Evolutionary conservation across 2,797 vertebrate species (phyloP).

Genomic region (Acipenser transmontanus): DNA sequence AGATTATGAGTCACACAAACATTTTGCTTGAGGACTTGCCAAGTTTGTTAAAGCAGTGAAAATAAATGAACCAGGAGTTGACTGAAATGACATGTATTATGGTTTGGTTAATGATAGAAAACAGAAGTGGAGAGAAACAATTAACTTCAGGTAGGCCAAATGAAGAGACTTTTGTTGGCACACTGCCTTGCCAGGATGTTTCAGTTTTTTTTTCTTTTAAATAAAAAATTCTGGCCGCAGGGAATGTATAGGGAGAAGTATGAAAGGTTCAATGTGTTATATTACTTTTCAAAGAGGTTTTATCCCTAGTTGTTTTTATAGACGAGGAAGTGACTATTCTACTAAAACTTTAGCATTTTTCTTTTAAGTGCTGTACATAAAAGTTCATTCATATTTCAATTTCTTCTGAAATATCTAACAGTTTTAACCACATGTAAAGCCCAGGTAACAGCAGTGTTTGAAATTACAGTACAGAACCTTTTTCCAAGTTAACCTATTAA

Average conservation of each 20-base stretch:
- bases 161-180: neutral
- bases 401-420: no score
- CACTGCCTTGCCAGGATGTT: neutral
- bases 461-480: no score
- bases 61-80: constrained; percentile 10
- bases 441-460: no score
- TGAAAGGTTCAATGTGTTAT: constrained; percentile 28
- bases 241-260: constrained; percentile 27
- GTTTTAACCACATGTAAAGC: no score
- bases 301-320: constrained; percentile 9
- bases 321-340: constrained; percentile 17
- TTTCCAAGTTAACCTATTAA: no score
- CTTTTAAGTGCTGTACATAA: no score
- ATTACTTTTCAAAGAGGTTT: constrained; percentile 33
- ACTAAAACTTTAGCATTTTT: no score
- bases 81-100: neutral
- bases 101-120: neutral
- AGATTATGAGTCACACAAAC: neutral
- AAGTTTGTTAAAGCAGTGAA: constrained; percentile 22
- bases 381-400: no score
- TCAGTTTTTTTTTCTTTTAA: neutral
- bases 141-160: constrained; percentile 7
- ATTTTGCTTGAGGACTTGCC: neutral
- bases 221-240: neutral
- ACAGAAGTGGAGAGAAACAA: neutral